Percentiles rank a stretch among this genome's conserved stretches.
These are phyloP conservation scores for Protula sp. DNA, from an alignment of 2,888 invertebrate genomes.

Conservation along the genomic window DNA sequence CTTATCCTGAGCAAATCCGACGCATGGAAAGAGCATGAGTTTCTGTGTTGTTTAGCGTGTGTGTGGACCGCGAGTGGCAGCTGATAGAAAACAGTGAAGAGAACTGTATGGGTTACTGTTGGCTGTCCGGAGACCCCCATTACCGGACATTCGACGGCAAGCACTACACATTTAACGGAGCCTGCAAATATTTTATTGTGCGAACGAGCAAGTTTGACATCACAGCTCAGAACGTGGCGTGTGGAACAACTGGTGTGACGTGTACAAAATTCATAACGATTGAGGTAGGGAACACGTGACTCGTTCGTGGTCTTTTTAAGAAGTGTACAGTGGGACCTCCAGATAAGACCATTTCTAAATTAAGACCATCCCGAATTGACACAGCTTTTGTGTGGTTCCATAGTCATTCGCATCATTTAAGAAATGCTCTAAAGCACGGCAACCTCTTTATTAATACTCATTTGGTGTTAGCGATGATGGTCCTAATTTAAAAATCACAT, in stretches of 20 bases:
- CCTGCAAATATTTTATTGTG: conserved; percentile 58
- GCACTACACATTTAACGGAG: conserved; percentile 78
- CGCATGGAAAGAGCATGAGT: no score
- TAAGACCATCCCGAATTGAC: no score
- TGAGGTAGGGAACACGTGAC: neutral
- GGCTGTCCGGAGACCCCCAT: conserved; percentile 86
- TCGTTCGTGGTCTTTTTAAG: no score
- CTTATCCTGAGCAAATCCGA: no score
- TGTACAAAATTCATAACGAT: conserved; percentile 19
- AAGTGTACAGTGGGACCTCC: no score
- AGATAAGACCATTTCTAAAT: no score
- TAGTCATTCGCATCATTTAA: no score
- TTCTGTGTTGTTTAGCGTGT: conserved; percentile 1
- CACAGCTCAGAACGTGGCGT: conserved; percentile 21
- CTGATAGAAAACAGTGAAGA: conserved; percentile 65
- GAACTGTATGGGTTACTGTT: conserved; percentile 57
- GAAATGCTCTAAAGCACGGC: no score
- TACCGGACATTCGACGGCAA: conserved; percentile 70
- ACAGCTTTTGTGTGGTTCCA: no score
- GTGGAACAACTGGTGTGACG: conserved; percentile 21
- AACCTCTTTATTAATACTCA: no score
- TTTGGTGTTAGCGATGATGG: no score
- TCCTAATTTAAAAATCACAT: no score
- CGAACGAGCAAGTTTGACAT: conserved; percentile 11
- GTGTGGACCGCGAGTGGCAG: conserved; percentile 68